Conservation (phyloP, 2,113 vertebrate genomes). For the Rhadina sibilatrix region DNA sequence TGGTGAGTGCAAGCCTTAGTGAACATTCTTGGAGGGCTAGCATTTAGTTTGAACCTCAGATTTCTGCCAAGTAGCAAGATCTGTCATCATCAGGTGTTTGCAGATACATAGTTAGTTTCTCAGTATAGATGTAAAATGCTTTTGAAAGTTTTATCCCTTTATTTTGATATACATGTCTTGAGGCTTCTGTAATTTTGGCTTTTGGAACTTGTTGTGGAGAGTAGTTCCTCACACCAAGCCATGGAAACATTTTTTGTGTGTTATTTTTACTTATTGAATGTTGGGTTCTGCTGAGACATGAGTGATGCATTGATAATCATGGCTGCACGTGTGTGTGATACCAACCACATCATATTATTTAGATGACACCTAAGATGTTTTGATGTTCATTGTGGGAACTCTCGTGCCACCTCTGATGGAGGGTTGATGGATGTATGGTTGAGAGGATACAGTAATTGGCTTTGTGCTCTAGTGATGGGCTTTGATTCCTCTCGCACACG, state of each 20-base stretch:
- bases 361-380: neutral
- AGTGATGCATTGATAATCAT: neutral
- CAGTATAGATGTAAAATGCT: neutral
- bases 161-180: neutral
- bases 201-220: neutral
- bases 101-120: neutral
- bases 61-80: neutral
- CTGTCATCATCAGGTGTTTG: neutral
- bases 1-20: neutral
- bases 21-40: neutral
- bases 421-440: neutral
- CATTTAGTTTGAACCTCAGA: neutral
- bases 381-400: neutral
- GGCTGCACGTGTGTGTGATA: neutral
- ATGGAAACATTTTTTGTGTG: neutral
- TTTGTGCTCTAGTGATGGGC: neutral
- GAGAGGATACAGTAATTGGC: neutral
- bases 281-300: neutral
- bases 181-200: neutral
- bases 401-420: neutral
- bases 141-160: neutral
- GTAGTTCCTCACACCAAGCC: neutral
- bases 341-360: neutral
- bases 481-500: fast-evolving
- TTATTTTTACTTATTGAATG: neutral